Conservation (phyloP, 2,888 invertebrate species). For the Ectemnius lituratus region DNA sequence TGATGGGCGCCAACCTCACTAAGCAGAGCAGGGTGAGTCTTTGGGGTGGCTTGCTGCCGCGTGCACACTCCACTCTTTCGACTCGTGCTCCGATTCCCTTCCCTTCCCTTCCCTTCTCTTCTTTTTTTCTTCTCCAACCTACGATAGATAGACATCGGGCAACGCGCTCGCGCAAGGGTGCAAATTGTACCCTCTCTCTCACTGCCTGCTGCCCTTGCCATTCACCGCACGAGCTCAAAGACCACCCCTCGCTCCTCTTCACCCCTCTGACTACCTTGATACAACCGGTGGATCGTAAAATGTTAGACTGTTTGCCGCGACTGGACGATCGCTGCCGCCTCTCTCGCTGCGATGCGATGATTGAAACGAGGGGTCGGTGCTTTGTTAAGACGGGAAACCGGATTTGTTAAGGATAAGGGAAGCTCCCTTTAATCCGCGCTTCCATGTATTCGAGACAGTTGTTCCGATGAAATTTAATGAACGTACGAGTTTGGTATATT, state of each 20-base stretch:
- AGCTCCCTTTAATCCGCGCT: too few species aligned
- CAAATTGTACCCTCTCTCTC: not conserved
- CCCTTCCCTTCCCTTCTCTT: not conserved
- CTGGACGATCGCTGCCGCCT: not conserved
- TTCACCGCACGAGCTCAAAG: too few species aligned
- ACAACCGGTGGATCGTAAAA: slow-evolving; percentile 2
- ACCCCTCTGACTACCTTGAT: not conserved
- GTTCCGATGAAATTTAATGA: too few species aligned
- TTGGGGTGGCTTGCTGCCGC: slow-evolving; percentile 15
- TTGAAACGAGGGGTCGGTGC: too few species aligned
- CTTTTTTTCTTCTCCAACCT: not conserved
- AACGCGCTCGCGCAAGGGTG: not conserved
- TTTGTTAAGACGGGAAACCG: too few species aligned
- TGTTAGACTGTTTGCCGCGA: not conserved
- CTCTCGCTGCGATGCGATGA: too few species aligned
- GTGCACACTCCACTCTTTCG: slow-evolving; percentile 16
- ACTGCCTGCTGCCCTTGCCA: too few species aligned
- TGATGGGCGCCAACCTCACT: slow-evolving; percentile 74
- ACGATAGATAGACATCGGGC: not conserved
- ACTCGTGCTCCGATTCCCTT: not conserved
- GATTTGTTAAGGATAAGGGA: too few species aligned
- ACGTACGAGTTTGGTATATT: too few species aligned
- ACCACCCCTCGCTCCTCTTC: too few species aligned
- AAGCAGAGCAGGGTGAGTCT: slow-evolving; percentile 73
- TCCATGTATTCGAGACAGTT: too few species aligned